Evolutionary conservation across 2,888 invertebrate genomes (phyloP).

Genomic region (Cataglyphis rosenhaueri): DNA sequence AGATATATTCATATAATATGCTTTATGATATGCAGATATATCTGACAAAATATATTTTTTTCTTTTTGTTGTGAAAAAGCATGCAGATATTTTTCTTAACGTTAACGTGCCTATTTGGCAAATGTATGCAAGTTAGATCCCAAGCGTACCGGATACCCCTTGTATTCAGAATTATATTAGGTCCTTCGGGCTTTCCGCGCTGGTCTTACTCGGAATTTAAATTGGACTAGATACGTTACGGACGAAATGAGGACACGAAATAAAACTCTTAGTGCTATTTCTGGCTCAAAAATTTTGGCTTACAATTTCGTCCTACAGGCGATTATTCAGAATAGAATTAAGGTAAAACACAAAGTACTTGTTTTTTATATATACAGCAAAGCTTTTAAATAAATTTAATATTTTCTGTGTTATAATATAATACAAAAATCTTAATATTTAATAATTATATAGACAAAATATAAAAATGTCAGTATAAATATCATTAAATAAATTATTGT

Average conservation of each 20-base stretch:
- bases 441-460: too few species aligned
- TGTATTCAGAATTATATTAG: conserved; percentile 79
- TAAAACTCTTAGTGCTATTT: conserved; percentile 62
- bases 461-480: background rate
- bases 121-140: conserved; percentile 78
- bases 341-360: background rate
- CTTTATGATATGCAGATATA: conserved; percentile 19
- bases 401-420: background rate
- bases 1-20: background rate
- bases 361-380: background rate
- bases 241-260: conserved; percentile 75
- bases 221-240: conserved; percentile 78
- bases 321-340: background rate
- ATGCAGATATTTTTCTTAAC: conserved; percentile 74
- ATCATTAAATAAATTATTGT: background rate
- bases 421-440: background rate
- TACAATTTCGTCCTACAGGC: background rate
- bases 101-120: conserved; percentile 78
- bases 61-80: conserved; percentile 56
- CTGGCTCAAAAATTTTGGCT: conserved; percentile 1
- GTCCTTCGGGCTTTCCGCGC: conserved; percentile 73
- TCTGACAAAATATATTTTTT: conserved; percentile 25
- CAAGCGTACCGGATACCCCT: conserved; percentile 69
- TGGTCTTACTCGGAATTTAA: conserved; percentile 78
- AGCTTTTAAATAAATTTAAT: background rate